phyloP scores from a whole-genome alignment of 2,113 vertebrate genomes.

The Columbina picui region DNA sequence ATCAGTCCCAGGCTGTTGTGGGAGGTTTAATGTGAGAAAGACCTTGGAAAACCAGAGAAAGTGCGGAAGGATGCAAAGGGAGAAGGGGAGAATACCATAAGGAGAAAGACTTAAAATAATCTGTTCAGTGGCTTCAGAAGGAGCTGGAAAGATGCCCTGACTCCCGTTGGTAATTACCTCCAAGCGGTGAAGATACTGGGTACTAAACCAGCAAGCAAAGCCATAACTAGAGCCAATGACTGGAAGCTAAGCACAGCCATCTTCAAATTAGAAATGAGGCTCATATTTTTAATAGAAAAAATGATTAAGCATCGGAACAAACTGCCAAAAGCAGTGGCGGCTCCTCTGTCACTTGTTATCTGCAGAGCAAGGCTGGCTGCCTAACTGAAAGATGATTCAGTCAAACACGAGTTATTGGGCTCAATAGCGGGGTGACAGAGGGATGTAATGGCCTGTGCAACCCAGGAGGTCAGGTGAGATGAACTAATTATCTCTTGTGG shows the following conservation, averaged over 20 bases:
- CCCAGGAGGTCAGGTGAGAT: slow-evolving; percentile 55
- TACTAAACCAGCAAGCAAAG: slow-evolving; percentile 40
- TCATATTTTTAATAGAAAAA: slow-evolving; percentile 68
- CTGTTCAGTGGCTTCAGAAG: slow-evolving; percentile 5
- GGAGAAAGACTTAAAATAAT: slow-evolving; percentile 12
- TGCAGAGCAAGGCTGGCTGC: slow-evolving; percentile 50
- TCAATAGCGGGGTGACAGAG: slow-evolving; percentile 18
- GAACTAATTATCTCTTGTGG: slow-evolving; percentile 38
- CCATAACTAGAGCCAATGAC: slow-evolving; percentile 37
- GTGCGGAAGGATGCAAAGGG: neutral
- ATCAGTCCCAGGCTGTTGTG: neutral
- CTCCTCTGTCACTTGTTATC: slow-evolving; percentile 49
- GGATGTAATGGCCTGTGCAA: slow-evolving; percentile 43
- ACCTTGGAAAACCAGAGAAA: neutral
- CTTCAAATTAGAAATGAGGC: slow-evolving; percentile 55
- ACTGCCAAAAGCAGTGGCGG: slow-evolving; percentile 14
- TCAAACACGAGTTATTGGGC: slow-evolving; percentile 46
- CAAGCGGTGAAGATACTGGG: neutral
- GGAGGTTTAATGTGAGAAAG: neutral
- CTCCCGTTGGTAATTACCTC: slow-evolving; percentile 21
- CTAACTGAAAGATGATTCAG: slow-evolving; percentile 47
- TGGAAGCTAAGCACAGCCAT: slow-evolving; percentile 21
- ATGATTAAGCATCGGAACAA: slow-evolving; percentile 61
- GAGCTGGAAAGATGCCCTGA: slow-evolving; percentile 45
- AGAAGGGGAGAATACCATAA: neutral